Percentiles rank a stretch among this genome's conserved stretches.
These are phyloP conservation scores for Hirtodrosophila histrioides DNA, from an alignment of 2,888 invertebrate genomes.

Conservation along the genomic window DNA sequence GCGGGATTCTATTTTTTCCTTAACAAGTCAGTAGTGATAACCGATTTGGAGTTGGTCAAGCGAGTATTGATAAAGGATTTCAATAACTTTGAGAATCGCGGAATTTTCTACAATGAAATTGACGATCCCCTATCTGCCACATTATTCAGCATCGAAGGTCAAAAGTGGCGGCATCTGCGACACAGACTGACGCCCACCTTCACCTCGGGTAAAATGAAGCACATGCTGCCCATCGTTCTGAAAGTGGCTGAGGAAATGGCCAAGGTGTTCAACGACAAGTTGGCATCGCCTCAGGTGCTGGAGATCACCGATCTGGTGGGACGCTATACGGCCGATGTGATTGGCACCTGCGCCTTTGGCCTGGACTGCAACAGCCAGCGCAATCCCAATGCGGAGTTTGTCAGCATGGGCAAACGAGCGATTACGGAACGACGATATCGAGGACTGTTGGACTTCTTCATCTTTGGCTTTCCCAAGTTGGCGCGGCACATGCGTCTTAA, in stretches of 20 bases:
- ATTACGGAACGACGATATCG: slow-evolving; percentile 58
- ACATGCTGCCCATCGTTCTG: slow-evolving; percentile 83
- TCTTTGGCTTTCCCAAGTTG: slow-evolving; percentile 53
- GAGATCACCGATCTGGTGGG: slow-evolving; percentile 78
- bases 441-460: slow-evolving; percentile 48
- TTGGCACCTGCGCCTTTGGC: slow-evolving; percentile 84
- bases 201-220: slow-evolving; percentile 85
- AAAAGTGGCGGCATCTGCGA: slow-evolving; percentile 84
- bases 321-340: slow-evolving; percentile 85
- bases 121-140: slow-evolving; percentile 82
- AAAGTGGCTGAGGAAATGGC: slow-evolving; percentile 54
- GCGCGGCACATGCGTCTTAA: slow-evolving; percentile 62
- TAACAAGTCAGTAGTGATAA: slow-evolving; percentile 55
- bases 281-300: slow-evolving; percentile 41
- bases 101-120: slow-evolving; percentile 76
- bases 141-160: slow-evolving; percentile 77
- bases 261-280: slow-evolving; percentile 74
- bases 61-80: slow-evolving; percentile 70
- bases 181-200: slow-evolving; percentile 85
- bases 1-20: slow-evolving; percentile 72
- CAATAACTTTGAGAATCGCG: slow-evolving; percentile 81
- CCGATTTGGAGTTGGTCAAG: slow-evolving; percentile 69
- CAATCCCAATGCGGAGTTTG: slow-evolving; percentile 82
- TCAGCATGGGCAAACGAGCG: slow-evolving; percentile 68
- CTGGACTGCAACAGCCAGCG: slow-evolving; percentile 83